Percentiles rank a stretch among this genome's conserved stretches.
phyloP scores from a whole-genome alignment of 1,140 invertebrate species.

The Scylla paramamosain region DNA sequence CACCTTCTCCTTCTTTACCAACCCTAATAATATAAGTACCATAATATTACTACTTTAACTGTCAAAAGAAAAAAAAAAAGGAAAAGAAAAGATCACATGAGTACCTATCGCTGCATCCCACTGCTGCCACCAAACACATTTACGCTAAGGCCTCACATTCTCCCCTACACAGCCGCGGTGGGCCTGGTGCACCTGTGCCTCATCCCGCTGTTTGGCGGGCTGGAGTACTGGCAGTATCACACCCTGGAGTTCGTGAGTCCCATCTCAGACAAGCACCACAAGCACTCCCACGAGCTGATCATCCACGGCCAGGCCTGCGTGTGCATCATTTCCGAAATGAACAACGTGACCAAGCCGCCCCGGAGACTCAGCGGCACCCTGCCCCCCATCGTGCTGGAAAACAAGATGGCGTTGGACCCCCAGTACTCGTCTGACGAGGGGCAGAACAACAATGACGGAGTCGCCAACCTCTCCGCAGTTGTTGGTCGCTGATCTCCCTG shows the following conservation, averaged over 20 bases:
- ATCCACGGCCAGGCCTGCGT: constrained; percentile 61
- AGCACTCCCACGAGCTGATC: constrained; percentile 60
- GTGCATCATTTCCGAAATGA: constrained; percentile 62
- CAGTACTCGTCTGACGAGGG: not conserved
- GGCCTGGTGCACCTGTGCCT: constrained; percentile 31
- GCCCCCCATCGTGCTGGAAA: constrained; percentile 41
- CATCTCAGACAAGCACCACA: constrained; percentile 58
- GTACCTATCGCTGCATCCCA: too few species aligned
- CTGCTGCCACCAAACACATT: too few species aligned
- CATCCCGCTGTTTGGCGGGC: constrained; percentile 34
- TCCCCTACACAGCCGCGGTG: constrained; percentile 25
- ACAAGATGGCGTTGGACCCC: not conserved
- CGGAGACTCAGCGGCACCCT: not conserved
- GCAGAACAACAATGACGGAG: not conserved
- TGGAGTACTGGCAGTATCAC: constrained; percentile 67
- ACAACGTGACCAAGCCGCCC: not conserved
- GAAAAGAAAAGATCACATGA: too few species aligned
- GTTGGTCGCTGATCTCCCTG: not conserved
- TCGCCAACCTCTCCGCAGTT: not conserved
- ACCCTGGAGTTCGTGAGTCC: constrained; percentile 42
- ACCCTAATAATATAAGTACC: too few species aligned
- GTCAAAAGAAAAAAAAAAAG: too few species aligned
- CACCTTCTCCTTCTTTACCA: too few species aligned
- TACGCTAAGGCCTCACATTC: too few species aligned
- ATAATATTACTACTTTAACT: too few species aligned